Evolutionary conservation across 37 sponge, comb jelly and placozoan species (phyloP), one percentile per base, ranked within the genome.

Genomic region (Theonella swinhoei): DNA sequence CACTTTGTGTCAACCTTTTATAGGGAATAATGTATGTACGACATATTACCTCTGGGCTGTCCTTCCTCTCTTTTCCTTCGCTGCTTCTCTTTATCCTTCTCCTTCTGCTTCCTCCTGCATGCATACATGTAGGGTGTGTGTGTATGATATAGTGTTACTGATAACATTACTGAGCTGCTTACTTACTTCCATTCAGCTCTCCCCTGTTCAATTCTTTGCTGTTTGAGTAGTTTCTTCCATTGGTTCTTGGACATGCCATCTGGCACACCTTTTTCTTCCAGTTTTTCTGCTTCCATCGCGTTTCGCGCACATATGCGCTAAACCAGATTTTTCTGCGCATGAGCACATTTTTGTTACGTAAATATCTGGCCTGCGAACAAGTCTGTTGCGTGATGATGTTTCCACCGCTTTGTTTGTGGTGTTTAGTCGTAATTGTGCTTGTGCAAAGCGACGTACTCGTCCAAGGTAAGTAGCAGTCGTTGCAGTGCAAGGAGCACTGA

Each of bases 241-340:
- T 89, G 84, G 0, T 69, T 68, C 74, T 89, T 89, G 9, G 89
- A 83, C 64, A 89, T 33, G 17, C 68, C 82, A 25, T 81, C 77
- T 29, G 88, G 88, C 25, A 80, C 34, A 19, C 36, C 11, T 20
- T 22, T 5, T 69, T 69, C 34, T 14, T 47, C 54, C 14, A 7
- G 7, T 14, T 47, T 14, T 47, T 47, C 54, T 14, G 11, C 11
- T 14, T 47, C 54, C 54, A 47, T 47, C 54, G 54, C 54, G 54
- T 47, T 14, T 47, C 54, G 54, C 54, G 54, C 54, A 14, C 54
- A 47, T 7, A 47, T 47, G n/a, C n/a, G n/a, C n/a, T n/a, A n/a
- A n/a, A n/a, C n/a, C n/a, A n/a, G n/a, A n/a, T n/a, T n/a, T n/a
- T n/a, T n/a, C n/a, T n/a, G n/a, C n/a, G n/a, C n/a, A n/a, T n/a